Evolutionary conservation across 2,113 vertebrate species (phyloP).

Genomic region (Anhinga anhinga): DNA sequence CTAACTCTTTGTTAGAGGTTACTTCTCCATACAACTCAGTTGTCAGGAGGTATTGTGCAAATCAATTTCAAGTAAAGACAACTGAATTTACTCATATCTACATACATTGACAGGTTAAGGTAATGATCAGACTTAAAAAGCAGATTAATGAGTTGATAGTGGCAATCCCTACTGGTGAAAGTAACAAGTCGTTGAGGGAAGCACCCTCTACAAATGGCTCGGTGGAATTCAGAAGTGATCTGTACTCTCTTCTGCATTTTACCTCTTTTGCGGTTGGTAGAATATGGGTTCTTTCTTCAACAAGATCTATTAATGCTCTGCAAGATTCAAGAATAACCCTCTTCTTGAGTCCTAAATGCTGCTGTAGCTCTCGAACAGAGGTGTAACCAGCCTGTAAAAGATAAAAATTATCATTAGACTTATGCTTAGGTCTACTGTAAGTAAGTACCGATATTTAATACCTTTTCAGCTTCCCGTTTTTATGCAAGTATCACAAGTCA

Average conservation of each 20-base stretch:
- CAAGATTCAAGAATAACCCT: constrained; percentile 81
- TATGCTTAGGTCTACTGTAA: not conserved
- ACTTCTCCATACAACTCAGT: not conserved
- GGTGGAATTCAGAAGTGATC: not conserved
- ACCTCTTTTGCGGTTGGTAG: constrained; percentile 80
- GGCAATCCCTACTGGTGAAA: not conserved
- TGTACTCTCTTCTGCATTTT: constrained; percentile 7
- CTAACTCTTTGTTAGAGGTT: not conserved
- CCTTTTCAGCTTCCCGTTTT: not conserved
- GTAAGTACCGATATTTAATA: not conserved
- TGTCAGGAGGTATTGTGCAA: not conserved
- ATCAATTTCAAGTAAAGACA: not conserved
- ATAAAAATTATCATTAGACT: not conserved
- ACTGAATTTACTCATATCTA: not conserved
- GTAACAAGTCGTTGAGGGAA: not conserved
- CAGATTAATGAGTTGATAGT: not conserved
- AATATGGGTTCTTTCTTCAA: constrained; percentile 68
- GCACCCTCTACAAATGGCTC: not conserved
- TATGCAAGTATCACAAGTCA: not conserved
- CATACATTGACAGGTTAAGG: not conserved
- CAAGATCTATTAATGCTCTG: constrained; percentile 73
- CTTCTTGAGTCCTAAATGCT: constrained; percentile 81
- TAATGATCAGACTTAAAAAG: not conserved
- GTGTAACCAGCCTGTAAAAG: constrained; percentile 75
- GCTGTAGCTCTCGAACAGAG: constrained; percentile 77